A percentile compares a stretch with the other conserved stretches of the same genome.
These are phyloP conservation scores for Sternarchorhynchus goeldii DNA, from an alignment of 2,797 vertebrate species.

Conservation along the genomic window DNA sequence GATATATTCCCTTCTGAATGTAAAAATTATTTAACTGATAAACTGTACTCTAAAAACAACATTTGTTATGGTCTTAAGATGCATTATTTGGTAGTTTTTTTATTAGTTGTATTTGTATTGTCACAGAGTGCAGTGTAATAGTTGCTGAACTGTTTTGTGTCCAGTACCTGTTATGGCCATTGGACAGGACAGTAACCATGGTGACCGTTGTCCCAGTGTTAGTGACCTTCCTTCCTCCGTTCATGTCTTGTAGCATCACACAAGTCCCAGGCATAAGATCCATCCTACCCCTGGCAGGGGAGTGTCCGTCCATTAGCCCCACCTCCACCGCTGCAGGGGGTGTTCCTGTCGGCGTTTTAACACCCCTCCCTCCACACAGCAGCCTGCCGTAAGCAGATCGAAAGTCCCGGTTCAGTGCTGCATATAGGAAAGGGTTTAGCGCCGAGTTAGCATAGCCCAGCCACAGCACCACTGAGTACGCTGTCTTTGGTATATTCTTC, in stretches of 20 bases:
- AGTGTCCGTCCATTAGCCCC: conserved; percentile 64
- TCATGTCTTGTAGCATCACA: conserved; percentile 75
- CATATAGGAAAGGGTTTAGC: conserved; percentile 91
- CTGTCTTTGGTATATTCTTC: conserved; percentile 62
- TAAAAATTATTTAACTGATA: not conserved
- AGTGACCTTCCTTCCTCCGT: conserved; percentile 53
- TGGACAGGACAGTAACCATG: conserved; percentile 58
- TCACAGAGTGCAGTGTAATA: conserved; percentile 8
- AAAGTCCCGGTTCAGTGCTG: conserved; percentile 90
- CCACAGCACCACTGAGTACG: conserved; percentile 85
- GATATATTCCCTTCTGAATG: not conserved
- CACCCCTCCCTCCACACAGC: conserved; percentile 65
- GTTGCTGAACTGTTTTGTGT: not conserved
- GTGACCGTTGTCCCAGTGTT: conserved; percentile 57
- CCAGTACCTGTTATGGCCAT: conserved; percentile 66
- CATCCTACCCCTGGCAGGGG: conserved; percentile 58
- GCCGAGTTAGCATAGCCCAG: conserved; percentile 93
- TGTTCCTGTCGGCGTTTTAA: conserved; percentile 30
- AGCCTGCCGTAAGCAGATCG: conserved; percentile 83
- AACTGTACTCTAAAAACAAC: not conserved
- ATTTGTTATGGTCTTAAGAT: too few species aligned
- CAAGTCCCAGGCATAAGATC: conserved; percentile 68
- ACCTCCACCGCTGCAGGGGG: conserved; percentile 63
- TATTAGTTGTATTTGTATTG: not conserved
- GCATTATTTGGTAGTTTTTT: too few species aligned